These are phyloP conservation scores for Pseudochaenichthys georgianus DNA, from an alignment of 2,797 vertebrate genomes.

Conservation along the genomic window DNA sequence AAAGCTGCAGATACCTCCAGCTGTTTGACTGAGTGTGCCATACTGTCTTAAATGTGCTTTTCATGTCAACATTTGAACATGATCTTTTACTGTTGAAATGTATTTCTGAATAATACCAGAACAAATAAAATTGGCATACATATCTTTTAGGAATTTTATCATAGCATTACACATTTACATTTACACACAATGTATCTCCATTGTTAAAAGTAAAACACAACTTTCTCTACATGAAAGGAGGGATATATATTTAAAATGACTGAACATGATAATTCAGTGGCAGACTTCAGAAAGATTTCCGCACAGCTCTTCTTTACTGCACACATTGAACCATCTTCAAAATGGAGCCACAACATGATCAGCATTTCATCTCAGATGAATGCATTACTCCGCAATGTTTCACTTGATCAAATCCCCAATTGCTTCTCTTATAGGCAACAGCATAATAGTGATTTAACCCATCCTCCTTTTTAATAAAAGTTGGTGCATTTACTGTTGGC, in stretches of 20 bases:
- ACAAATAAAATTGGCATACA: not conserved
- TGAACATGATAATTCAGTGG: not conserved
- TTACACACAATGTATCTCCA: not conserved
- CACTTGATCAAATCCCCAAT: not conserved
- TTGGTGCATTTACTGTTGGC: not conserved
- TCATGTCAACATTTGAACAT: not conserved
- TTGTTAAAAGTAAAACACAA: not conserved
- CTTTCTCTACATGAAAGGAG: not conserved
- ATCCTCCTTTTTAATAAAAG: not conserved
- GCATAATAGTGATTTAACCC: too few relatives aligned
- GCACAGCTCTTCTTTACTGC: not conserved
- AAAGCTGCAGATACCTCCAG: constrained; percentile 27
- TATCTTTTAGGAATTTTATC: too few relatives aligned
- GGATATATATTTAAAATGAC: not conserved
- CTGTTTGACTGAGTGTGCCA: constrained; percentile 18
- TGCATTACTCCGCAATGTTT: not conserved
- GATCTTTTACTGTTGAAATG: not conserved
- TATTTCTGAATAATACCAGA: not conserved
- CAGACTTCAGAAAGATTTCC: not conserved
- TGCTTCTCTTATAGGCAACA: not conserved
- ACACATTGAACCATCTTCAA: not conserved
- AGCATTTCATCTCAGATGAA: not conserved
- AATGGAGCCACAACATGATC: not conserved
- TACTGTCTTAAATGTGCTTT: not conserved
- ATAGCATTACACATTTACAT: not conserved